phyloP scores from a whole-genome alignment of 2,888 invertebrate genomes.

The Chrysotoxum bicinctum region DNA sequence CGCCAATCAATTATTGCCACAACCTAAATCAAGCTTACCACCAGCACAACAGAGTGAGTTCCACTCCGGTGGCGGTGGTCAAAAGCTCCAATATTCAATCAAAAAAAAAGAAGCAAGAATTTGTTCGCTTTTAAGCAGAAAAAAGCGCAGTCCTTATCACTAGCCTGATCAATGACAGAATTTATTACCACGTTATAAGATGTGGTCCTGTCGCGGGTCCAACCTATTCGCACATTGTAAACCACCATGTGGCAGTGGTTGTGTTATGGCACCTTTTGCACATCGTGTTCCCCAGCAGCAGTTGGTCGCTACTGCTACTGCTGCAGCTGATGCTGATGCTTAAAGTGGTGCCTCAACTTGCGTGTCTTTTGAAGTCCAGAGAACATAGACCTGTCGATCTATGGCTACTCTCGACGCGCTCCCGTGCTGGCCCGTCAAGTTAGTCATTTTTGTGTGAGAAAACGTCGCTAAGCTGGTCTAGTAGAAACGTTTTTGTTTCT shows the following conservation, averaged over 20 bases:
- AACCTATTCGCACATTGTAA: constrained; percentile 72
- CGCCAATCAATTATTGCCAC: constrained; percentile 44
- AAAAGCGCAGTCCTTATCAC: constrained; percentile 51
- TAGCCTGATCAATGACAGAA: constrained; percentile 68
- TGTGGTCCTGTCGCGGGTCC: constrained; percentile 64
- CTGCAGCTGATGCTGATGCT: not conserved
- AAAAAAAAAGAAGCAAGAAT: constrained; percentile 31
- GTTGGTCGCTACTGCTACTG: constrained; percentile 43
- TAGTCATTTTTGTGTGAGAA: constrained; percentile 68
- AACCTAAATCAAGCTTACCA: constrained; percentile 41
- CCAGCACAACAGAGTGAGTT: not conserved
- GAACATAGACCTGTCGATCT: constrained; percentile 64
- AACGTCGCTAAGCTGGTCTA: constrained; percentile 42
- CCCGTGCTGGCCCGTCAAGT: constrained; percentile 58
- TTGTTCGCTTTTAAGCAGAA: not conserved
- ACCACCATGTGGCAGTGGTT: constrained; percentile 64
- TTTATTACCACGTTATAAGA: constrained; percentile 70
- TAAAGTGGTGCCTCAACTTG: constrained; percentile 27
- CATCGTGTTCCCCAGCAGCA: constrained; percentile 51
- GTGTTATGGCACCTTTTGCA: constrained; percentile 67
- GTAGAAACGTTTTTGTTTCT: not conserved
- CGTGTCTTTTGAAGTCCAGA: constrained; percentile 61
- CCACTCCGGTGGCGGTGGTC: constrained; percentile 23
- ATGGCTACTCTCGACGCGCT: constrained; percentile 56
- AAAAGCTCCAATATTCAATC: constrained; percentile 61